Conservation (phyloP, 2,113 vertebrate species). For the Eublepharis macularius region DNA sequence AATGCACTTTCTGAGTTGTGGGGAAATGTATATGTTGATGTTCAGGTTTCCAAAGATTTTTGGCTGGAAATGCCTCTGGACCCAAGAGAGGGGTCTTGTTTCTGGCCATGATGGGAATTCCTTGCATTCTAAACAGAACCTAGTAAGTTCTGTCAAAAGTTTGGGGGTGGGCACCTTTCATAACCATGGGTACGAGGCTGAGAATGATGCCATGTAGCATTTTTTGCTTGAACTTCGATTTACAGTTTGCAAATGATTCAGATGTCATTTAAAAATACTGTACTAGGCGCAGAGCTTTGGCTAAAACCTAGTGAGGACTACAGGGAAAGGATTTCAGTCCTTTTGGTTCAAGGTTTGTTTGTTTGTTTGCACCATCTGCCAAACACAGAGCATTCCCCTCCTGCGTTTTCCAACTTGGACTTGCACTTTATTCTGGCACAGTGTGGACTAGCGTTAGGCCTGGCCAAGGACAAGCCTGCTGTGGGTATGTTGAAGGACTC, state of each 20-base stretch:
- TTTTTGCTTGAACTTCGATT: constrained; percentile 19
- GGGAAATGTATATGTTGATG: no score
- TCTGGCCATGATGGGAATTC: not conserved
- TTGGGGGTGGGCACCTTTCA: not conserved
- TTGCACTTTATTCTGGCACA: constrained; percentile 4
- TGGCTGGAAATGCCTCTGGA: no score
- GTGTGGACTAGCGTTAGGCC: fast-evolving
- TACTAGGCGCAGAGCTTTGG: constrained; percentile 2
- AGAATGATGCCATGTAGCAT: not conserved
- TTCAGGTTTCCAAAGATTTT: no score
- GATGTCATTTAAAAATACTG: constrained; percentile 21
- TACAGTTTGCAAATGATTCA: constrained; percentile 24
- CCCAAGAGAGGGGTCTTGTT: no score
- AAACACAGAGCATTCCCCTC: not conserved
- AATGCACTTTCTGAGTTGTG: no score
- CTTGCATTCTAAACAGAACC: not conserved
- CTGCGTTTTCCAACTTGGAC: not conserved
- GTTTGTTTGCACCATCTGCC: not conserved
- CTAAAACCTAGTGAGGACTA: not conserved
- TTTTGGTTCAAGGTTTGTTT: constrained; percentile 4
- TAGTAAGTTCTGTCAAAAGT: not conserved
- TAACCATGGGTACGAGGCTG: not conserved
- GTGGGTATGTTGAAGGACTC: no score
- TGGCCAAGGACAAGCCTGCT: not conserved
- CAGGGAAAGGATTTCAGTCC: constrained; percentile 19